Percentiles rank a stretch among this genome's conserved stretches.
phyloP scores from a whole-genome alignment of 2,888 invertebrate species.

The Drosophila trichaetosa region DNA sequence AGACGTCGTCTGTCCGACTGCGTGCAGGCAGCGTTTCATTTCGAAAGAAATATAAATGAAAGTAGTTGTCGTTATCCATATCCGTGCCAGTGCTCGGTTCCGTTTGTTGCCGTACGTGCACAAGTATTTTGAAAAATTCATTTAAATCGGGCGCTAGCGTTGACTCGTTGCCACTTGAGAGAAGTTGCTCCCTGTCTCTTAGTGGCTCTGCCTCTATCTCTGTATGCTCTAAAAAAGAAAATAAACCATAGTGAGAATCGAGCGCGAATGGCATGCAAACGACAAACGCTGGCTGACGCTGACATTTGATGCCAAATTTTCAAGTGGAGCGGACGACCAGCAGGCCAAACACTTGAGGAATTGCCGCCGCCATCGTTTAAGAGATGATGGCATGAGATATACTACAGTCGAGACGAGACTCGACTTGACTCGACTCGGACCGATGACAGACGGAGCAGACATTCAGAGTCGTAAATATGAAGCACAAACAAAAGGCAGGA shows the following conservation, averaged over 20 bases:
- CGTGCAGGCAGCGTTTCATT: slow-evolving; percentile 56
- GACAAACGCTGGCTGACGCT: slow-evolving; percentile 71
- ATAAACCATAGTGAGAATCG: slow-evolving; percentile 70
- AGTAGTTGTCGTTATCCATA: slow-evolving; percentile 63
- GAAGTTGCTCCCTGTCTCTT: neutral
- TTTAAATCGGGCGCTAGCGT: slow-evolving; percentile 71
- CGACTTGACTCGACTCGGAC: slow-evolving; percentile 37
- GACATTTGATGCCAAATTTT: slow-evolving; percentile 82
- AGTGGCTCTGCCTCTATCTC: neutral
- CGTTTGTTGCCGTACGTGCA: slow-evolving; percentile 70
- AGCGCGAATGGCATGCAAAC: slow-evolving; percentile 75
- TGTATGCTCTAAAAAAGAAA: slow-evolving; percentile 26
- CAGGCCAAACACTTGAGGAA: slow-evolving; percentile 79
- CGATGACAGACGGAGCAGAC: slow-evolving; percentile 4
- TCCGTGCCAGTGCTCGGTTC: slow-evolving; percentile 48
- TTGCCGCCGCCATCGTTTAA: slow-evolving; percentile 78
- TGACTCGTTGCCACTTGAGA: slow-evolving; percentile 58
- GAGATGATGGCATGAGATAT: slow-evolving; percentile 79
- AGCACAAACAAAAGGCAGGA: slow-evolving; percentile 70
- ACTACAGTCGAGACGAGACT: slow-evolving; percentile 44
- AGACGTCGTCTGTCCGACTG: slow-evolving; percentile 41
- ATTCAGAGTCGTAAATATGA: slow-evolving; percentile 75
- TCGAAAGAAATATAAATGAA: slow-evolving; percentile 61
- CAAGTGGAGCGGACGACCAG: slow-evolving; percentile 69
- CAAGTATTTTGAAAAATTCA: slow-evolving; percentile 81